Base-by-base conservation (phyloP, 1,140 invertebrate genomes). In the Penaeus indicus region DNA sequence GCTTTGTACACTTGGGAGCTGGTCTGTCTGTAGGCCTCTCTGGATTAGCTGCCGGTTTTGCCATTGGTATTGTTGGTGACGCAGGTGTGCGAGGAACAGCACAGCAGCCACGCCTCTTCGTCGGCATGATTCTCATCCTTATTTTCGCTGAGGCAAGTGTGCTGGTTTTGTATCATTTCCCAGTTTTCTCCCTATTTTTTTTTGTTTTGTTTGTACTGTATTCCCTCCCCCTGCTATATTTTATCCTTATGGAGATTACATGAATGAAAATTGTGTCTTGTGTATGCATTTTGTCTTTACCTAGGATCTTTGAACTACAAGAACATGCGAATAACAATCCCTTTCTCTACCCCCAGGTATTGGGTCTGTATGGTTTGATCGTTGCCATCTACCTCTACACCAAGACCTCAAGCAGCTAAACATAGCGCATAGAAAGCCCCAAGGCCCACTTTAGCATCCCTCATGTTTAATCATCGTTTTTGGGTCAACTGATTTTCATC, bases 111-210 rank as follows among this genome's bases (percentile, higher is more conserved):
- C 96, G 98, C 93, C 95, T 99, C 91, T 99, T 99, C 94, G 98
- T 99, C 92, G 99, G 99, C 93, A 99, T 99, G 99, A 99, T 99
- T 93, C 95, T 99, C 91, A 99, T 99, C 94, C 96, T 99, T 93
- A 99, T 99, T 95, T 99, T 99, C 95, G 99, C 99, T 93, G 99
- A 99, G 96, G 99, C 99, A 69, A 86, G 90, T 63, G 21, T 27
- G 54, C 38, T 8, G 16, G 47, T 75, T 11, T 8, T 75, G 13
- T 13, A 69, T 47, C 82, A 61, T 61, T 25, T 60, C 3, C 61
- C 4, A 27, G 22, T 67, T 18, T 10, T 84, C 18, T 54, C 11
- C 83, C 63, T 21, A 11, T 69, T 19, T 4, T 16, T 25, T 13
- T 0, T 8, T 11, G 13, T n/a, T 22, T n/a, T 82, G 21, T 47